Evolutionary conservation across 2,888 invertebrate genomes (phyloP), one percentile per base, ranked within the genome.

Genomic region (Linnaemya tessellans): DNA sequence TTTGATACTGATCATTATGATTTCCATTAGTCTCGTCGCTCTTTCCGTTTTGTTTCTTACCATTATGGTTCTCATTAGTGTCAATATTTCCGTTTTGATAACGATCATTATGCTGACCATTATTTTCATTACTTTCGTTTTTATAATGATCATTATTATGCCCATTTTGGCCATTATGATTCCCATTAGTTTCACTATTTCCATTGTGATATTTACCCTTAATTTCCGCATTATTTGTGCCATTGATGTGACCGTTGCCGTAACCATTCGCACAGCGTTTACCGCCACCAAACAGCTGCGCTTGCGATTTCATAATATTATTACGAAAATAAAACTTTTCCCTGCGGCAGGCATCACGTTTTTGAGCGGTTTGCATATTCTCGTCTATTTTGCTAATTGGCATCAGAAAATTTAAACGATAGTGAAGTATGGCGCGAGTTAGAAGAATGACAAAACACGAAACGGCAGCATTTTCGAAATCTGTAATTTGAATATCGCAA

Each of bases 381-480:
- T 99, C 98, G 91, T 99, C 98, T 88, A 97, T 97, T 95, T 98
- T 98, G 90, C 98, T 98, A 88, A 99, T 98, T n/a, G 99, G 99
- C 93, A 99, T 97, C 71, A 99, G 95, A 90, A 99, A 97, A 93
- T 99, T 98, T 84, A 99, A 94, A 88, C 98, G 96, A 93, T 98
- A 99, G 35, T 99, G 98, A 62, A 99, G 94, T 90, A 99, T 99
- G 87, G 98, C 99, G 87, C 99, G 94, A 0, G 99, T 99, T 85
- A 99, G 94, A 62, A 99, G 94, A 18, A 99, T 99, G 15, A 99
- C 96, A 93, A 99, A 99, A 91, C 98, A 98, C 22, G 98, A 98
- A 89, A 98, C 97, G 5, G 99, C 99, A 0, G 99, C 99, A 93
- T 99, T 99, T 93, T 99, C 99, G 93, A 99, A 99, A 93, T 99